Percentiles rank a stretch among this genome's conserved stretches.
Evolutionary conservation across 1,140 invertebrate genomes (phyloP).

Genomic region (fruit fly (Drosophila melanogaster)): Release_6_plus_ISO1_MT NT_033777.3:14150501-14151000

Average conservation of each 20-base stretch:
- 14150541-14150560: constrained; percentile 66
- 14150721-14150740: constrained; percentile 32
- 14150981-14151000: constrained; percentile 15
- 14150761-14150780: constrained; percentile 3
- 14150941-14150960: no score
- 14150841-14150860: neutral
- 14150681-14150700: constrained; percentile 5
- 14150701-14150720: constrained; percentile 3
- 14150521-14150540: constrained; percentile 56
- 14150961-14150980: constrained; percentile 57
- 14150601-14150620: constrained; percentile 68
- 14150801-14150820: constrained; percentile 3
- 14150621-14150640: constrained; percentile 12
- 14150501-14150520: constrained; percentile 40
- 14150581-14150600: constrained; percentile 72
- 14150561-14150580: constrained; percentile 69
- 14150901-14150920: constrained; percentile 15
- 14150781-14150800: constrained; percentile 24
- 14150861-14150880: constrained; percentile 47
- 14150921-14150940: no score
- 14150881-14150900: constrained; percentile 59
- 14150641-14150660: constrained; percentile 33
- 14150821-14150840: constrained; percentile 25
- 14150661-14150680: constrained; percentile 5
- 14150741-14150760: neutral